Conservation (phyloP, 2,113 vertebrate genomes). For the Thalassoma bifasciatum region DNA sequence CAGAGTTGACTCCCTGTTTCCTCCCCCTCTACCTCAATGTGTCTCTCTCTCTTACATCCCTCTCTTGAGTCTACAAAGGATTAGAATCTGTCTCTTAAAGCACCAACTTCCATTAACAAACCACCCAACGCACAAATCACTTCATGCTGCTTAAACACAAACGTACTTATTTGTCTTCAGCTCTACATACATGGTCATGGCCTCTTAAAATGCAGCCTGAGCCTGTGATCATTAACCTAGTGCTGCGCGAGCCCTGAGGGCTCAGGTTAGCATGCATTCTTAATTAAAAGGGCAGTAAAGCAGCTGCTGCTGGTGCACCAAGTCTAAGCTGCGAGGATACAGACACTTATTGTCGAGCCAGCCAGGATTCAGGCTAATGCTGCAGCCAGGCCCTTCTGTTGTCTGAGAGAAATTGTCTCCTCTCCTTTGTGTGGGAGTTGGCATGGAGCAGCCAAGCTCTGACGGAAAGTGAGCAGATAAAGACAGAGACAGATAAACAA, state of each 20-base stretch:
- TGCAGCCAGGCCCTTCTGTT: slow-evolving; percentile 6
- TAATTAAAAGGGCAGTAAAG: slow-evolving; percentile 69
- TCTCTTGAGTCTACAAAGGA: slow-evolving; percentile 45
- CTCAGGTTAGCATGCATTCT: slow-evolving; percentile 50
- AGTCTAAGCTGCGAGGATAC: slow-evolving; percentile 18
- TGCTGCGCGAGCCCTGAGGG: slow-evolving; percentile 37
- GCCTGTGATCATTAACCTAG: slow-evolving; percentile 60
- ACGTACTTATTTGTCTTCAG: slow-evolving; percentile 32
- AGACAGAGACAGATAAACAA: slow-evolving; percentile 5
- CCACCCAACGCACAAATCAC: slow-evolving; percentile 53
- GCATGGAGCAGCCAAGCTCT: not conserved
- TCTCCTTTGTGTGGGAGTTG: slow-evolving; percentile 10
- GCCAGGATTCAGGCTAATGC: slow-evolving; percentile 1
- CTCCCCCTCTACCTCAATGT: slow-evolving; percentile 20
- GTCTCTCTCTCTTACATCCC: slow-evolving; percentile 8
- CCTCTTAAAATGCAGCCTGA: slow-evolving; percentile 27
- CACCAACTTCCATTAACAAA: slow-evolving; percentile 42
- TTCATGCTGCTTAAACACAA: slow-evolving; percentile 58
- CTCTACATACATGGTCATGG: slow-evolving; percentile 34
- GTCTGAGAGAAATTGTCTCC: slow-evolving; percentile 1
- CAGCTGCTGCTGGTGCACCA: slow-evolving; percentile 49
- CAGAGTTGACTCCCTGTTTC: slow-evolving; percentile 52
- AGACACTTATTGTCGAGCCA: slow-evolving; percentile 14
- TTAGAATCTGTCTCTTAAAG: slow-evolving; percentile 62
- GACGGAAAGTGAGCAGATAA: slow-evolving; percentile 12